A percentile compares a stretch with the other conserved stretches of the same genome.
Conservation (phyloP, 2,797 vertebrate genomes). For the Tachyglossus aculeatus region DNA sequence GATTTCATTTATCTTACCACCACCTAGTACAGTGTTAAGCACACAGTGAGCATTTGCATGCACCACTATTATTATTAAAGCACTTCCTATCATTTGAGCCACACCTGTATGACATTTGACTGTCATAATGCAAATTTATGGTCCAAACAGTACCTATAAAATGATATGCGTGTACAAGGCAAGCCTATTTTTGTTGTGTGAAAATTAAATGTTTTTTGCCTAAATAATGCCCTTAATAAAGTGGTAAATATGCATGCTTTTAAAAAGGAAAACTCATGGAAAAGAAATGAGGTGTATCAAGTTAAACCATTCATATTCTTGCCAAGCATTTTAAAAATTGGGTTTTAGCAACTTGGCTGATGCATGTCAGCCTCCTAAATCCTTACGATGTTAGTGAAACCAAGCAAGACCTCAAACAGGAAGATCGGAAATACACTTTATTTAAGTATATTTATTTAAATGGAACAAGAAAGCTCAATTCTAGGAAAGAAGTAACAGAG, state of each 20-base stretch:
- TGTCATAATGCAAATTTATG: too few relatives aligned
- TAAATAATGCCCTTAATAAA: constrained; percentile 50
- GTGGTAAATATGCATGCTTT: constrained; percentile 46
- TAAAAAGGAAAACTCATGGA: constrained; percentile 43
- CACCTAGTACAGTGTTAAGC: too few relatives aligned
- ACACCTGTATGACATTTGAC: too few relatives aligned
- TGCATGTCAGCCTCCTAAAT: too few relatives aligned
- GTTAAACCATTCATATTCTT: constrained; percentile 47
- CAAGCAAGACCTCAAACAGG: background rate
- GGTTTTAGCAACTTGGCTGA: too few relatives aligned
- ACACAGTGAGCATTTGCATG: too few relatives aligned
- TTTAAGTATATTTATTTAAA: constrained; percentile 6
- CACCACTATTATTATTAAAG: too few relatives aligned
- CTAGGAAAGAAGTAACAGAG: background rate
- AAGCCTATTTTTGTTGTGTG: constrained; percentile 3
- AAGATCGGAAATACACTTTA: background rate
- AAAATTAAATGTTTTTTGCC: background rate
- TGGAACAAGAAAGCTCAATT: background rate
- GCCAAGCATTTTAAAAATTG: constrained; percentile 27
- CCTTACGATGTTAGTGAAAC: too few relatives aligned
- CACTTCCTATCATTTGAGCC: too few relatives aligned
- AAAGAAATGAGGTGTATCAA: constrained; percentile 56
- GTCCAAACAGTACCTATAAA: too few relatives aligned
- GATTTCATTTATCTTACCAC: too few relatives aligned
- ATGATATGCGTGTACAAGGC: too few relatives aligned